Evolutionary conservation across 1,140 invertebrate genomes (phyloP).

Genomic region (Periplaneta americana): DNA sequence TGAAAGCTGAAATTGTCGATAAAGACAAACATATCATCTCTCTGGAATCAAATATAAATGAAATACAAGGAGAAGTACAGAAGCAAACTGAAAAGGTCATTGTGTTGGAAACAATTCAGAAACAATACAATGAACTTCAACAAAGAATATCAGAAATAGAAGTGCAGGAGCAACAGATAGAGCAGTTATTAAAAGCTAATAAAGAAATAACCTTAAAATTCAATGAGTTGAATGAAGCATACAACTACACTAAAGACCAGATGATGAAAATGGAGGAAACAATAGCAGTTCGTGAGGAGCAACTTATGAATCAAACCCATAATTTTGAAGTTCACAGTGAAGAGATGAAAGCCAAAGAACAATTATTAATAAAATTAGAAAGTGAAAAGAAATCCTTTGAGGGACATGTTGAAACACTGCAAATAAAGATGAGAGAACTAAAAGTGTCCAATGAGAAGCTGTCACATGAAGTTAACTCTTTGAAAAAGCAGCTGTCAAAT

Average conservation of each 20-base stretch:
- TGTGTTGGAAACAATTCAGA: not conserved
- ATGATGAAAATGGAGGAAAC: constrained; percentile 14
- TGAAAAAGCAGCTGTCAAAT: constrained; percentile 1
- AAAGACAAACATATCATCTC: constrained; percentile 24
- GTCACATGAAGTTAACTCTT: not conserved
- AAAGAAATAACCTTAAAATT: constrained; percentile 5
- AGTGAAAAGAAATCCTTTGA: not conserved
- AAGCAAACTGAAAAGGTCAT: not conserved
- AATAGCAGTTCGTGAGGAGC: constrained; percentile 12
- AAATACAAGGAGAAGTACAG: constrained; percentile 9
- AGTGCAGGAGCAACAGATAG: not conserved
- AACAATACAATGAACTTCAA: not conserved
- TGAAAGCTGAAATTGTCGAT: constrained; percentile 39
- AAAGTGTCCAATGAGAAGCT: constrained; percentile 7
- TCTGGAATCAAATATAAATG: constrained; percentile 24
- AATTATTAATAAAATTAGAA: not conserved
- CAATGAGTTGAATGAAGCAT: not conserved
- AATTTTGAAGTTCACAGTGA: constrained; percentile 18
- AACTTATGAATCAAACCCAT: constrained; percentile 13
- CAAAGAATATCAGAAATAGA: not conserved
- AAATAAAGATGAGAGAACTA: not conserved
- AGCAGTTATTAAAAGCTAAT: not conserved
- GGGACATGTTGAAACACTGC: not conserved
- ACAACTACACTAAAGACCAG: not conserved
- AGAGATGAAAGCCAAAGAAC: constrained; percentile 14